These are phyloP conservation scores for Artibeus lituratus DNA, from an alignment of 2,797 vertebrate species.

Conservation along the genomic window DNA sequence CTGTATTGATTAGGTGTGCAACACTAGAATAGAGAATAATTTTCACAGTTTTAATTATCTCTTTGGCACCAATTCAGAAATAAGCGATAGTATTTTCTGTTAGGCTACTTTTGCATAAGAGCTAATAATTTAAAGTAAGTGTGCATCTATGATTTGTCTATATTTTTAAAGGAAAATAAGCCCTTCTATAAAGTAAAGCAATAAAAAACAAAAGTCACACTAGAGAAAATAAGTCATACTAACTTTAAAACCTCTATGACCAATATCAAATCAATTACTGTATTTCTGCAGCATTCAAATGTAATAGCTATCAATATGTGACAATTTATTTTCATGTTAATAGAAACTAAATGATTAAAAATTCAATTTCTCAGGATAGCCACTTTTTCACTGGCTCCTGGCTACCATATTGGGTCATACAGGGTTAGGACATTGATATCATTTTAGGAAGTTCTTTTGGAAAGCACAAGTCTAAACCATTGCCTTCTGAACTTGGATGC, in stretches of 20 bases:
- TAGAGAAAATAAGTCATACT: not conserved
- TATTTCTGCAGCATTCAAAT: not conserved
- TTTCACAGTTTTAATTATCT: not conserved
- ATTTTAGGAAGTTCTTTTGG: not conserved
- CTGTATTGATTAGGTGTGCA: not conserved
- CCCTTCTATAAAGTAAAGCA: not conserved
- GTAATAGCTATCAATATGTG: not conserved
- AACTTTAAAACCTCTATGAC: not conserved
- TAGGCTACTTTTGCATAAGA: not conserved
- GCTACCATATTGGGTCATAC: not conserved
- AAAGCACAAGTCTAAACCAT: not conserved
- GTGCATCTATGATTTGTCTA: not conserved
- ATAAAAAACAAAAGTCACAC: not conserved
- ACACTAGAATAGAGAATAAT: not conserved
- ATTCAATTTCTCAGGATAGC: not conserved
- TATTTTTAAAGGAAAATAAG: not conserved
- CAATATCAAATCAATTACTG: not conserved
- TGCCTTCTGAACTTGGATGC: not conserved
- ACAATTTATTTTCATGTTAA: not conserved
- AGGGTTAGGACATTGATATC: not conserved
- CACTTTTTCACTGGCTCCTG: not conserved
- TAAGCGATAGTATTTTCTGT: not conserved
- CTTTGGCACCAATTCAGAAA: not conserved
- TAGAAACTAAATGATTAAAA: not conserved
- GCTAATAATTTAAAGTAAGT: not conserved